Evolutionary conservation across 1,140 invertebrate species (phyloP).

Genomic region (Stegodyphus dumicola): DNA sequence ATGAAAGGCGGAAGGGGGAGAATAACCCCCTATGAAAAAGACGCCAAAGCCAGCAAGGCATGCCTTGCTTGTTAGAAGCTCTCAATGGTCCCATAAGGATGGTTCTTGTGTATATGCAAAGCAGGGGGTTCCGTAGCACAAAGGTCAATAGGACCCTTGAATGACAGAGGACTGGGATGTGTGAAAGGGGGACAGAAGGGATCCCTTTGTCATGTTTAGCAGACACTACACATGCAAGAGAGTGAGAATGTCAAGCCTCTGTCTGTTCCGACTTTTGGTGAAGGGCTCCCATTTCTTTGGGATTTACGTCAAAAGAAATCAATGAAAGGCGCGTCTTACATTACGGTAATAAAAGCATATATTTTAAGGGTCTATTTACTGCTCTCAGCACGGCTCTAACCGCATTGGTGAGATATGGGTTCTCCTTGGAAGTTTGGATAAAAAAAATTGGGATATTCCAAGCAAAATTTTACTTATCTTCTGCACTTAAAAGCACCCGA

Average conservation of each 20-base stretch:
- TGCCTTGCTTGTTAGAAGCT: neutral
- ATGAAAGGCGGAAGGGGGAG: neutral
- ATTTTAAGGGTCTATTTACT: too few relatives aligned
- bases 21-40: neutral
- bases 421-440: too few relatives aligned
- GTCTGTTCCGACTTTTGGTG: neutral
- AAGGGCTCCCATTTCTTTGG: neutral
- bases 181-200: neutral
- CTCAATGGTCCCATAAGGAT: neutral
- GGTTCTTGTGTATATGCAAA: conserved; percentile 40
- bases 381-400: too few relatives aligned
- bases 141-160: conserved; percentile 45
- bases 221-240: conserved; percentile 19
- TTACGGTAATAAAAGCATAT: too few relatives aligned
- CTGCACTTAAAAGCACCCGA: too few relatives aligned
- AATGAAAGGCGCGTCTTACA: too few relatives aligned
- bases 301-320: neutral
- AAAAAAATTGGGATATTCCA: too few relatives aligned
- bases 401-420: too few relatives aligned
- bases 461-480: too few relatives aligned
- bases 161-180: conserved; percentile 16
- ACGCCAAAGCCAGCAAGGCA: neutral
- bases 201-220: conserved; percentile 35
- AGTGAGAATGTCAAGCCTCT: conserved; percentile 20
- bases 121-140: conserved; percentile 27